Conservation (phyloP, 2,888 invertebrate species). For the Cotesia congregata region DNA sequence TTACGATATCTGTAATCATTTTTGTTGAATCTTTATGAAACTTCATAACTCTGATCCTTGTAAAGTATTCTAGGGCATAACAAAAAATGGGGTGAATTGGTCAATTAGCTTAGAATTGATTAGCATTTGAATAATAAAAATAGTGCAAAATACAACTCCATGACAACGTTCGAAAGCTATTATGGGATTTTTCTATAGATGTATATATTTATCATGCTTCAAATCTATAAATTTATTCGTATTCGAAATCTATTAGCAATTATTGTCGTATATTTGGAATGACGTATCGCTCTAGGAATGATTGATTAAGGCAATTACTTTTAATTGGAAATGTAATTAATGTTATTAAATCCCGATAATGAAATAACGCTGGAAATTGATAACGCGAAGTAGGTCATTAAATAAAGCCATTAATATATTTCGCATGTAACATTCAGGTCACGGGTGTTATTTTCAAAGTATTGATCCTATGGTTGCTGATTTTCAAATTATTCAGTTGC, state of each 20-base stretch:
- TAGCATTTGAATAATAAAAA: too few relatives aligned
- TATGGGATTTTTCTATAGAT: too few relatives aligned
- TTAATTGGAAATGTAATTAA: not conserved
- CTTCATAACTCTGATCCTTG: too few relatives aligned
- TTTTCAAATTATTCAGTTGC: not conserved
- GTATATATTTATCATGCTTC: too few relatives aligned
- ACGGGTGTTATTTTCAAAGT: not conserved
- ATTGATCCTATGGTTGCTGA: not conserved
- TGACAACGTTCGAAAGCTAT: too few relatives aligned
- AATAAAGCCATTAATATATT: not conserved
- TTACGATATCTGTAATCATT: too few relatives aligned
- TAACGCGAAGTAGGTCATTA: not conserved
- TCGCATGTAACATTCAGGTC: not conserved
- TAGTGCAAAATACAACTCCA: too few relatives aligned
- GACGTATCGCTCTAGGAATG: not conserved
- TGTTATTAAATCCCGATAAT: not conserved
- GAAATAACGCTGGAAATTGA: not conserved
- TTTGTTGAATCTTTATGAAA: too few relatives aligned
- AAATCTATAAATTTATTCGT: too few relatives aligned
- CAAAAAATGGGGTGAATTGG: too few relatives aligned
- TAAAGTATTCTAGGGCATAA: too few relatives aligned
- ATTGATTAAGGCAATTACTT: not conserved
- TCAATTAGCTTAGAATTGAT: too few relatives aligned
- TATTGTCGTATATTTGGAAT: not conserved
- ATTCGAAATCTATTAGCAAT: not conserved